Percentiles rank a stretch among this genome's conserved stretches.
Evolutionary conservation across 2,888 invertebrate species (phyloP).

Genomic region (Boloria euphrosyne): DNA sequence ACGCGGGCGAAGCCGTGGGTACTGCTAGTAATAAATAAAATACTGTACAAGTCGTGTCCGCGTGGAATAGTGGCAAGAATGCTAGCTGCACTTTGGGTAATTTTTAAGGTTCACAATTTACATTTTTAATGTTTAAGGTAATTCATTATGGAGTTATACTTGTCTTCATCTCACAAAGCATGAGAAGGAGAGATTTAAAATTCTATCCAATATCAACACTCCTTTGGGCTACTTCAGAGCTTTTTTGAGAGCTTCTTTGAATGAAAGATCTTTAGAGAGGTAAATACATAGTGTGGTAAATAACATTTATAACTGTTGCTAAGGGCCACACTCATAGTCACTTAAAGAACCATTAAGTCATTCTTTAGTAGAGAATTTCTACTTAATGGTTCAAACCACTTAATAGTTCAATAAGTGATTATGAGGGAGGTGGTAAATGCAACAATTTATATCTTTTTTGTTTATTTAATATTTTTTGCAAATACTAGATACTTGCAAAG

Average conservation of each 20-base stretch:
- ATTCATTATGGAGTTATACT: constrained; percentile 90
- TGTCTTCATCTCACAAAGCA: constrained; percentile 91
- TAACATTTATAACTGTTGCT: not conserved
- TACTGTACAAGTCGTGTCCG: too few species aligned
- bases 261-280: constrained; percentile 94
- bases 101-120: not conserved
- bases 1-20: too few species aligned
- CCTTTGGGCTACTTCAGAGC: constrained; percentile 91
- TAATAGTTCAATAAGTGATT: too few species aligned
- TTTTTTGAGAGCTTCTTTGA: constrained; percentile 93
- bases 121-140: constrained; percentile 53
- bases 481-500: constrained; percentile 85
- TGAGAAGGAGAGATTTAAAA: constrained; percentile 92
- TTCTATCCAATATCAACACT: constrained; percentile 76
- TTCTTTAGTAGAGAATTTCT: too few species aligned
- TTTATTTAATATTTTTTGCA: constrained; percentile 2
- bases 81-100: too few species aligned
- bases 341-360: too few species aligned
- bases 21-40: too few species aligned
- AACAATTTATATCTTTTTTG: not conserved
- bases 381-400: too few species aligned
- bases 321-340: too few species aligned
- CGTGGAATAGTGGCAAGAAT: too few species aligned
- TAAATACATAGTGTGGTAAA: constrained; percentile 33
- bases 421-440: too few species aligned